Percentiles rank a stretch among this genome's conserved stretches.
These are phyloP conservation scores for Cinclus cinclus DNA, from an alignment of 2,113 vertebrate species.

Conservation along the genomic window DNA sequence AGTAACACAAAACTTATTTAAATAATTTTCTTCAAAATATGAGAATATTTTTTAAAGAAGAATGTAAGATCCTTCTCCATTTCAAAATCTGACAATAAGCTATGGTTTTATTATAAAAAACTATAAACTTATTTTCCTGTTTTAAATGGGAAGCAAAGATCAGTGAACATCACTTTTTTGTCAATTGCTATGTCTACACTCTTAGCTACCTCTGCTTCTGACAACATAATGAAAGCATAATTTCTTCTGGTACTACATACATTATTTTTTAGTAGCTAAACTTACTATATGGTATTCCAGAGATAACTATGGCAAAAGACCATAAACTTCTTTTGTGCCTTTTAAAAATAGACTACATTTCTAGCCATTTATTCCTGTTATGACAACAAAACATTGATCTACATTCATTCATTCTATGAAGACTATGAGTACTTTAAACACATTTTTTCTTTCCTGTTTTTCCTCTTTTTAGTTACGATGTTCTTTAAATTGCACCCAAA, in stretches of 20 bases:
- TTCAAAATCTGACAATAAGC: not conserved
- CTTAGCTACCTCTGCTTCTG: not conserved
- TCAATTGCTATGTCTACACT: not conserved
- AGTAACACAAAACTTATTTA: not conserved
- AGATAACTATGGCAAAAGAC: not conserved
- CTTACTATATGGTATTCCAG: not conserved
- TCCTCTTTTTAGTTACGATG: not conserved
- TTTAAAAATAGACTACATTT: not conserved
- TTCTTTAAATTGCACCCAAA: not conserved
- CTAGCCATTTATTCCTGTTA: not conserved
- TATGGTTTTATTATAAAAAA: not conserved
- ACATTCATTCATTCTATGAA: not conserved
- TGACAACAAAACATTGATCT: not conserved
- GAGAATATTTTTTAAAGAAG: not conserved
- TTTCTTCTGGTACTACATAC: not conserved
- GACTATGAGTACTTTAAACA: not conserved
- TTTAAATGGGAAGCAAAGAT: not conserved
- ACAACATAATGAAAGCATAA: not conserved
- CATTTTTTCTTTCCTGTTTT: not conserved
- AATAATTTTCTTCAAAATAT: not conserved
- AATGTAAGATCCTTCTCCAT: not conserved
- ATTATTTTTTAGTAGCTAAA: not conserved
- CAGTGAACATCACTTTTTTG: not conserved
- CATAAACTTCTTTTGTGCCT: fast-evolving
- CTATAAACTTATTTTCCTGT: not conserved